A percentile compares a stretch with the other conserved stretches of the same genome.
phyloP scores from a whole-genome alignment of 1,140 invertebrate genomes.

The Riptortus pedestris region DNA sequence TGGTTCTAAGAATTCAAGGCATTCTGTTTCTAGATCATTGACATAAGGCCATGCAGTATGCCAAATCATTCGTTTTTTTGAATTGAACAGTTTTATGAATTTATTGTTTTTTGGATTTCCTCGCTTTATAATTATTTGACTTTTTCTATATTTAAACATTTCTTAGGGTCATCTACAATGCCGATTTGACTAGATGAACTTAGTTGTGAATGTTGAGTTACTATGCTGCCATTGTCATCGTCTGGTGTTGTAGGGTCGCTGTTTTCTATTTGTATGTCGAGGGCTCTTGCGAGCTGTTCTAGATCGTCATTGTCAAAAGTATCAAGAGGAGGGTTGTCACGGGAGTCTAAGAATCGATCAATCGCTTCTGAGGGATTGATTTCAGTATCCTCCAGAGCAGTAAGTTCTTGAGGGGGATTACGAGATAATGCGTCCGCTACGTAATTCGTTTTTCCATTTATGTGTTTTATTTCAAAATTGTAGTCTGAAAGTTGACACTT shows the following conservation, averaged over 20 bases:
- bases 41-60: neutral
- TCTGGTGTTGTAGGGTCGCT: neutral
- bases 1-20: constrained; percentile 1
- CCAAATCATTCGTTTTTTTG: constrained; percentile 11
- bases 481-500: constrained; percentile 27
- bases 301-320: neutral
- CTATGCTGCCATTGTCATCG: neutral
- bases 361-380: neutral
- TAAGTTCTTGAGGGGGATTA: neutral
- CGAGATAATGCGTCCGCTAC: constrained; percentile 29
- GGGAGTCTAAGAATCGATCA: neutral
- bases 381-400: neutral
- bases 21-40: neutral
- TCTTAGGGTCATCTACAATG: constrained; percentile 4
- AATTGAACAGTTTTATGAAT: neutral
- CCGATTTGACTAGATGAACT: constrained; percentile 4
- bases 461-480: constrained; percentile 29
- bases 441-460: constrained; percentile 33
- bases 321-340: neutral
- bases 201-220: constrained; percentile 7
- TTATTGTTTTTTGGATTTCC: constrained; percentile 3
- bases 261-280: neutral
- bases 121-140: constrained; percentile 7
- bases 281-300: neutral
- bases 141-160: constrained; percentile 1